phyloP scores from a whole-genome alignment of 92 coral and sea anemone species.

The Actinostola sp. region DNA sequence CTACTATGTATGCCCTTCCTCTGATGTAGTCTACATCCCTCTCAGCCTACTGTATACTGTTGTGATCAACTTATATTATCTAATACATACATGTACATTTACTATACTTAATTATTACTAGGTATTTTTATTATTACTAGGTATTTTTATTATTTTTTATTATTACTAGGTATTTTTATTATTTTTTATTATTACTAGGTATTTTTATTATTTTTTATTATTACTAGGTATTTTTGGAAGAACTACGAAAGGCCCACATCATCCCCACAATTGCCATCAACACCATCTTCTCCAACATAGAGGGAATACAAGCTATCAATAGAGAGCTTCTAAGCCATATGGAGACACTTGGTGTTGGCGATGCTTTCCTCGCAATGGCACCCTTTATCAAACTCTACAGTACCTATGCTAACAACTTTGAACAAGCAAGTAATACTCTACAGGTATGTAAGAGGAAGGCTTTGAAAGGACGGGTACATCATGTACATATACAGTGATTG shows the following conservation, averaged over 20 bases:
- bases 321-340: constrained; percentile 90
- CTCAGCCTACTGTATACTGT: too few species aligned
- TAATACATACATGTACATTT: too few species aligned
- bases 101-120: too few species aligned
- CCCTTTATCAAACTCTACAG: constrained; percentile 96
- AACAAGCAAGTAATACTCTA: constrained; percentile 68
- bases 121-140: too few species aligned
- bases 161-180: not conserved
- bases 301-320: constrained; percentile 91
- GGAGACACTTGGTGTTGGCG: constrained; percentile 91
- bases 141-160: too few species aligned
- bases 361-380: constrained; percentile 96
- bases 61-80: too few species aligned
- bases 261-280: constrained; percentile 68
- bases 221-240: constrained; percentile 79
- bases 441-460: constrained; percentile 49
- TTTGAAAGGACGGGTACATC: not conserved
- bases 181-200: not conserved
- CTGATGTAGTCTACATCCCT: too few species aligned
- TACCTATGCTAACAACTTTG: constrained; percentile 96
- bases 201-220: not conserved
- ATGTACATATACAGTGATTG: not conserved
- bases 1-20: too few species aligned
- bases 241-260: constrained; percentile 69
- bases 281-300: constrained; percentile 91